Percentiles rank a stretch among this genome's conserved stretches.
phyloP scores from a whole-genome alignment of 1,140 invertebrate genomes.

The Sycophila sp. region DNA sequence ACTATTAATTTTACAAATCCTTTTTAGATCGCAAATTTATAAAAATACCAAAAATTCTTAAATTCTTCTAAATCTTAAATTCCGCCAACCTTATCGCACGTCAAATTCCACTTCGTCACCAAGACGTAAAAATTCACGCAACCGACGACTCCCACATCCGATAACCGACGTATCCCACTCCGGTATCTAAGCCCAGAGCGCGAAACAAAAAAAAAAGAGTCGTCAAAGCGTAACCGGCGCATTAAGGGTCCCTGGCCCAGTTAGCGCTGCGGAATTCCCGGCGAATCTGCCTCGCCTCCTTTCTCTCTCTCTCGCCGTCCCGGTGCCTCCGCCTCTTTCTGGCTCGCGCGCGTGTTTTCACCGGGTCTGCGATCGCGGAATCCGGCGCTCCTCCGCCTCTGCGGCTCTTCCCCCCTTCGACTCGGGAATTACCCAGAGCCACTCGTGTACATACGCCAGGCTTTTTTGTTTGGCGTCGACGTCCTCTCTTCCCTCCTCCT shows the following conservation, averaged over 20 bases:
- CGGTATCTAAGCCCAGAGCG: background rate
- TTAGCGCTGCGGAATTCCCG: background rate
- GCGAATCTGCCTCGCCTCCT: background rate
- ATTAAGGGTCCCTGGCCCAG: background rate
- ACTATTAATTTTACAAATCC: no score
- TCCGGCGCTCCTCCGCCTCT: background rate
- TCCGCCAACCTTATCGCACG: no score
- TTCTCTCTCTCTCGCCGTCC: background rate
- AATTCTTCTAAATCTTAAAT: no score
- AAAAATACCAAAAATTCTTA: background rate
- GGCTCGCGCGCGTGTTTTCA: background rate
- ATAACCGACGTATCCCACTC: background rate
- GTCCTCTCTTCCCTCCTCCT: constrained; percentile 6
- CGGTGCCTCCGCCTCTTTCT: no score
- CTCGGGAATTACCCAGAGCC: constrained; percentile 17
- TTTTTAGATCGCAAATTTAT: background rate
- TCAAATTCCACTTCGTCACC: no score
- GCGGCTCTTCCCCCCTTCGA: constrained; percentile 11
- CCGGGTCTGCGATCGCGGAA: constrained; percentile 19
- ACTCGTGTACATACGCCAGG: background rate
- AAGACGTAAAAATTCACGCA: background rate
- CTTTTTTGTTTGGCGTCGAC: constrained; percentile 16
- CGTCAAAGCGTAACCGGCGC: background rate
- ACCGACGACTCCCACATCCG: background rate
- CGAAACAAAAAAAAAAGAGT: background rate